These are phyloP conservation scores for Andricus grossulariae DNA, from an alignment of 1,140 invertebrate species.

Conservation along the genomic window DNA sequence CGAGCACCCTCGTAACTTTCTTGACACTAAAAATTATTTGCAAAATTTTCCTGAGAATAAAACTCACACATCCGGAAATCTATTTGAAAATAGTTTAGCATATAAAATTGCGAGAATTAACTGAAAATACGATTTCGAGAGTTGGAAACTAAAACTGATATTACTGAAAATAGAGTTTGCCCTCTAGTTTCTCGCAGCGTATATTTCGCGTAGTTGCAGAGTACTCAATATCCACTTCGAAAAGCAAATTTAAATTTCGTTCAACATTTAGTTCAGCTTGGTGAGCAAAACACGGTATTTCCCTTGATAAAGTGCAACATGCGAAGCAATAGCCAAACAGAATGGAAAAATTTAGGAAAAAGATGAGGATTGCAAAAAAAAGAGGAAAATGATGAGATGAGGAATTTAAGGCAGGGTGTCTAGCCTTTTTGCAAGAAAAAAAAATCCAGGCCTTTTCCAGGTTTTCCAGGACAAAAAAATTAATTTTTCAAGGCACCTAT, in stretches of 20 bases:
- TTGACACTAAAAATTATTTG: not conserved
- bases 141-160: not conserved
- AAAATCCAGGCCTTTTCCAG: too few relatives aligned
- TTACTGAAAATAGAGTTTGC: not conserved
- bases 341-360: too few relatives aligned
- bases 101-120: not conserved
- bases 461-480: too few relatives aligned
- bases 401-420: too few relatives aligned
- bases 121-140: not conserved
- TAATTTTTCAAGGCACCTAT: too few relatives aligned
- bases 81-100: not conserved
- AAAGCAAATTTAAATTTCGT: conserved; percentile 21
- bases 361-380: too few relatives aligned
- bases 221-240: not conserved
- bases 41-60: not conserved
- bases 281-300: conserved; percentile 14
- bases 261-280: not conserved
- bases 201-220: conserved; percentile 9
- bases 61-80: not conserved
- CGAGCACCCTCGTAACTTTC: not conserved
- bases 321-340: not conserved
- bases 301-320: conserved; percentile 14
- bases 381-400: too few relatives aligned
- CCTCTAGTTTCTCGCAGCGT: conserved; percentile 25
- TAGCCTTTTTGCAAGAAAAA: too few relatives aligned